phyloP scores from a whole-genome alignment of 2,113 vertebrate genomes.

The Pandion haliaetus region DNA sequence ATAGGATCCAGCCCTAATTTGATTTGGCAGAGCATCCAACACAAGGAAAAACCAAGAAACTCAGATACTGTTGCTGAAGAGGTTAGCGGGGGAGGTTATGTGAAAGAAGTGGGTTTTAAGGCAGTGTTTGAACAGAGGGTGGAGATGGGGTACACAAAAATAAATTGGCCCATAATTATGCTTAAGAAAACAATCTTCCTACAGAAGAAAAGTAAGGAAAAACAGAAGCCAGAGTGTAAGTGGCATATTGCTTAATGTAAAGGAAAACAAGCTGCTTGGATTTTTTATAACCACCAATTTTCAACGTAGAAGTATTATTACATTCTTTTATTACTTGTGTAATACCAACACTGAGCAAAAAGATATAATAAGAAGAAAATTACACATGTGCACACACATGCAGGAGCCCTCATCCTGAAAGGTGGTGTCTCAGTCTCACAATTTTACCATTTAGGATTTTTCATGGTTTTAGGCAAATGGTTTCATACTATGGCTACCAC shows the following conservation, averaged over 20 bases:
- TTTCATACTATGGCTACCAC: background rate
- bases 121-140: slow-evolving; percentile 50
- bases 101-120: slow-evolving; percentile 37
- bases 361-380: background rate
- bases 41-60: background rate
- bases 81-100: background rate
- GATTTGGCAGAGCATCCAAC: slow-evolving; percentile 6
- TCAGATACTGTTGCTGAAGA: slow-evolving; percentile 9
- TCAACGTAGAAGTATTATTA: background rate
- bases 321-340: background rate
- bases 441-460: background rate
- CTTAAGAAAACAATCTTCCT: slow-evolving; percentile 37
- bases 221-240: background rate
- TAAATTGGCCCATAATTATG: slow-evolving; percentile 28
- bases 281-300: slow-evolving; percentile 51
- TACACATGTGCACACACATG: background rate
- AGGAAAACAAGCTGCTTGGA: slow-evolving; percentile 42
- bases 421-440: background rate
- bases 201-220: slow-evolving; percentile 20
- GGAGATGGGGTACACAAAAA: slow-evolving; percentile 27
- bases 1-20: background rate
- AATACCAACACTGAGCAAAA: background rate
- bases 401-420: background rate
- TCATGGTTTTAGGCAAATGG: background rate
- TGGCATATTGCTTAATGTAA: slow-evolving; percentile 22